phyloP scores from a whole-genome alignment of 2,888 invertebrate species.

The Trachelus tabidus region DNA sequence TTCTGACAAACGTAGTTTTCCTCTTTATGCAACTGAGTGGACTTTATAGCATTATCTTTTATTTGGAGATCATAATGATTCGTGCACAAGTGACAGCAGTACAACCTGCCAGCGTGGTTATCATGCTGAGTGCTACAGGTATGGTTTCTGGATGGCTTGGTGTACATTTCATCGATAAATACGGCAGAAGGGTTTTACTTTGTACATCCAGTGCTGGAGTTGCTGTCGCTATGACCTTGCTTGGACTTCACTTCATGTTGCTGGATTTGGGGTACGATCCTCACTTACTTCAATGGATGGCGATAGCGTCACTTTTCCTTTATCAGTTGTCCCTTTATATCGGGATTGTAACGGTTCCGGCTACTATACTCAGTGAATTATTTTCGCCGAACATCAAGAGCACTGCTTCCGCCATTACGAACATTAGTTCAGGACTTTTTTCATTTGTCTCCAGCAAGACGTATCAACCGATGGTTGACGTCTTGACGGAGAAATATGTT shows the following conservation, averaged over 20 bases:
- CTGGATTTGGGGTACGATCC: constrained; percentile 39
- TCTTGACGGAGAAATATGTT: constrained; percentile 35
- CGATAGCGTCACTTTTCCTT: constrained; percentile 38
- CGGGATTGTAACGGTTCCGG: constrained; percentile 40
- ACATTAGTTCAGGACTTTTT: constrained; percentile 29
- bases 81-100: constrained; percentile 41
- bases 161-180: constrained; percentile 50
- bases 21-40: constrained; percentile 49
- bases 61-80: constrained; percentile 55
- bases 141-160: constrained; percentile 43
- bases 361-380: constrained; percentile 40
- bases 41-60: constrained; percentile 30
- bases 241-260: constrained; percentile 46
- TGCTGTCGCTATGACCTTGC: constrained; percentile 30
- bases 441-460: constrained; percentile 37
- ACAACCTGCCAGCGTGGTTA: constrained; percentile 45
- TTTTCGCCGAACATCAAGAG: constrained; percentile 46
- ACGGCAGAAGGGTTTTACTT: constrained; percentile 51
- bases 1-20: constrained; percentile 36
- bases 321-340: constrained; percentile 36
- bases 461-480: constrained; percentile 40
- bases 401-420: constrained; percentile 39
- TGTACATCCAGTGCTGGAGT: constrained; percentile 44
- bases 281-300: constrained; percentile 40
- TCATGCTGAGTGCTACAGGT: constrained; percentile 43